These are phyloP conservation scores for Malurus elegans DNA, from an alignment of 2,113 vertebrate genomes.

Conservation along the genomic window DNA sequence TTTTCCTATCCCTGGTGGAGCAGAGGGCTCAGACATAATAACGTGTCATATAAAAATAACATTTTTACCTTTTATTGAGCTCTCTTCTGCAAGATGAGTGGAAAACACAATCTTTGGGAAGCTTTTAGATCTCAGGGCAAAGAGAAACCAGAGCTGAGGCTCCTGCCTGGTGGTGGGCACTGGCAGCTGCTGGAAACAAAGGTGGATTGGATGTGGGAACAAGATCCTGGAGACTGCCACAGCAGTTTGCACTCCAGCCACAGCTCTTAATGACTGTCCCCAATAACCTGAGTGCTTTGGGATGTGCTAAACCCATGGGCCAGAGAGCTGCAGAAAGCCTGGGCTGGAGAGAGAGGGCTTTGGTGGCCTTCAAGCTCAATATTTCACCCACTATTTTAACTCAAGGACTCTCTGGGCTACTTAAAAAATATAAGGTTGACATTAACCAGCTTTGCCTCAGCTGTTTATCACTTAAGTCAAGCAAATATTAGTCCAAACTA, in stretches of 20 bases:
- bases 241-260: neutral
- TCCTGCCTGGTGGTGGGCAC: neutral
- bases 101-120: neutral
- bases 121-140: neutral
- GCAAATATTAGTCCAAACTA: neutral
- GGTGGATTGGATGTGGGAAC: neutral
- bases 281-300: neutral
- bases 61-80: neutral
- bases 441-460: neutral
- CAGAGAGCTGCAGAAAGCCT: neutral
- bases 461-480: neutral
- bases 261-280: neutral
- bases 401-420: neutral
- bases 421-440: neutral
- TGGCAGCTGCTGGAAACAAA: neutral
- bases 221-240: neutral
- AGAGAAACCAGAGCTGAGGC: accelerated
- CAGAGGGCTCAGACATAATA: neutral
- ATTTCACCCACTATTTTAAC: neutral
- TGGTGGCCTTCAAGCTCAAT: neutral
- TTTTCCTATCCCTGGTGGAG: neutral
- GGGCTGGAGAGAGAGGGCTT: neutral
- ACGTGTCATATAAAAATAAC: neutral
- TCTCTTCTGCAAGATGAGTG: neutral
- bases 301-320: neutral